Evolutionary conservation across 1,140 invertebrate species (phyloP).

Genomic region (Anastrepha obliqua): DNA sequence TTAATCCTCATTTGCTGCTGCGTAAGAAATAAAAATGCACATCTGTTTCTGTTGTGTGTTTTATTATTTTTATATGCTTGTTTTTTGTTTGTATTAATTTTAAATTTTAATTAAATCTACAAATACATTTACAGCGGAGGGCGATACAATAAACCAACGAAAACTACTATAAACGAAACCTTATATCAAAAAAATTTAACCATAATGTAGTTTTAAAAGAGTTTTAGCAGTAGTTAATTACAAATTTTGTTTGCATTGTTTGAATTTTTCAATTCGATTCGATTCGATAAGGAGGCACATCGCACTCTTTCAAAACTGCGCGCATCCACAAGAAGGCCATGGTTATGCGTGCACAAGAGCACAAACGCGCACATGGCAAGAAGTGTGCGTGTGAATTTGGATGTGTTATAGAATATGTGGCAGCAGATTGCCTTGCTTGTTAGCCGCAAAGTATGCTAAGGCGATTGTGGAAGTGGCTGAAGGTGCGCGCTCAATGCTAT

Average conservation of each 20-base stretch:
- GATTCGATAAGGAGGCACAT: background rate
- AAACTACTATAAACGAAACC: slow-evolving; percentile 40
- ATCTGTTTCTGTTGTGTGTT: slow-evolving; percentile 15
- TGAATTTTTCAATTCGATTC: background rate
- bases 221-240: background rate
- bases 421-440: background rate
- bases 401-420: background rate
- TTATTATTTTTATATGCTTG: slow-evolving; percentile 54
- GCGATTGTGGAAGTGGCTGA: background rate
- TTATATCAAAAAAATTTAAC: background rate
- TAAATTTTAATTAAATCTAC: slow-evolving; percentile 74
- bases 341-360: background rate
- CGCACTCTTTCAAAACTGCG: background rate
- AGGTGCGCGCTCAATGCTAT: background rate
- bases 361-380: background rate
- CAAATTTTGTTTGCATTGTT: slow-evolving; percentile 4
- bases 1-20: no score
- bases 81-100: slow-evolving; percentile 72
- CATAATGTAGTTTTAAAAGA: slow-evolving; percentile 24
- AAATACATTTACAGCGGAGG: slow-evolving; percentile 75
- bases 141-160: slow-evolving; percentile 73
- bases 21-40: no score
- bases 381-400: background rate
- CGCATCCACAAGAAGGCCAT: background rate
- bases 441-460: slow-evolving; percentile 39